These are phyloP conservation scores for Drepanosiphum platanoidis DNA, from an alignment of 2,888 invertebrate species.

Conservation along the genomic window DNA sequence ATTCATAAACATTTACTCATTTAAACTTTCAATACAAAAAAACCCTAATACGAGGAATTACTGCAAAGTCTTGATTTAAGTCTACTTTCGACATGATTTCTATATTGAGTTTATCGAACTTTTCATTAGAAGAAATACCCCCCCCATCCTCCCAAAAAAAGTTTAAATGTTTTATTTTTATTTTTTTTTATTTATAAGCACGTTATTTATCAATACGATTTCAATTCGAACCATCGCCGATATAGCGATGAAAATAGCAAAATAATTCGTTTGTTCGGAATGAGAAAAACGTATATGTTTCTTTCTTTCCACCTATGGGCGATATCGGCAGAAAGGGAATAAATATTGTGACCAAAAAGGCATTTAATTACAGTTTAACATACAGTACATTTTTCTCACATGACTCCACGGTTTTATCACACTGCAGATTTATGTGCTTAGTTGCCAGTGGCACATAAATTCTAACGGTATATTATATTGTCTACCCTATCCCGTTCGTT, in stretches of 20 bases:
- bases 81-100: neutral
- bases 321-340: neutral
- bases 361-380: slow-evolving; percentile 57
- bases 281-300: slow-evolving; percentile 14
- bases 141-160: too few species aligned
- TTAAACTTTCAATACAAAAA: too few species aligned
- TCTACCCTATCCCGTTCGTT: neutral
- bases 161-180: too few species aligned
- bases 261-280: neutral
- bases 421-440: slow-evolving; percentile 52
- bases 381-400: slow-evolving; percentile 12
- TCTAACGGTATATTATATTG: slow-evolving; percentile 13
- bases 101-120: slow-evolving; percentile 8
- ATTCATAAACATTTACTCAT: too few species aligned
- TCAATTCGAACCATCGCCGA: slow-evolving; percentile 27
- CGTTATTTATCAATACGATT: slow-evolving; percentile 30
- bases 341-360: slow-evolving; percentile 47
- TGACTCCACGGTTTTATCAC: slow-evolving; percentile 44
- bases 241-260: slow-evolving; percentile 1
- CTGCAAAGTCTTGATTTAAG: neutral
- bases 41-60: too few species aligned
- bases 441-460: slow-evolving; percentile 54
- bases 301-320: neutral
- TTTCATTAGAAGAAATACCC: neutral
- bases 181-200: too few species aligned